Percentiles rank a stretch among this genome's conserved stretches.
Evolutionary conservation across 2,113 vertebrate genomes (phyloP).

Genomic region (Erythrocercus mccallii): DNA sequence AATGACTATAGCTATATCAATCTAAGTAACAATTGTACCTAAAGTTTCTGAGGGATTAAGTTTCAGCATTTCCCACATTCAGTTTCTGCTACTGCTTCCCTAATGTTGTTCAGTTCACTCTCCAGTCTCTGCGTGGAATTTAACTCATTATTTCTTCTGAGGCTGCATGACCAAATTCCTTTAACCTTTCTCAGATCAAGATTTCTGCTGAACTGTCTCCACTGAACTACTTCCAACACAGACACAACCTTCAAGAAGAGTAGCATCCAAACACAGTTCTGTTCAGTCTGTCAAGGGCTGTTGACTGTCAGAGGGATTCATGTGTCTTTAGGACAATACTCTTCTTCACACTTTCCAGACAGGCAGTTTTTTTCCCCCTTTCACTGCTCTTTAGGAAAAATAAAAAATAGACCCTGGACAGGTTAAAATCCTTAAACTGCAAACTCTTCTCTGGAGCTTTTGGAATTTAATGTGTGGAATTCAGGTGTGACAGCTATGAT

Average conservation of each 20-base stretch:
- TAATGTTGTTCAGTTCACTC: neutral
- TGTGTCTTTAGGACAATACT: neutral
- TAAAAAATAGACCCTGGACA: neutral
- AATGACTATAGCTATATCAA: neutral
- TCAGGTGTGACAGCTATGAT: neutral
- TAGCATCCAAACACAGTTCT: neutral
- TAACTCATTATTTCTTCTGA: neutral
- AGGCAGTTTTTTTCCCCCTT: rapidly evolving
- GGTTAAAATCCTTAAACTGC: neutral
- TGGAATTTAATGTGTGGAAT: neutral
- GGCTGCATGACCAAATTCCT: neutral
- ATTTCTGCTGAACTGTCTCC: neutral
- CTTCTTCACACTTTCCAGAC: neutral
- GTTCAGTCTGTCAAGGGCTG: neutral
- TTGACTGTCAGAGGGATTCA: neutral
- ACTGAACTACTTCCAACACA: neutral
- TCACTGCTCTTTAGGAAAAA: neutral
- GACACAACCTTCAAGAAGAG: neutral
- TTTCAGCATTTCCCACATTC: neutral
- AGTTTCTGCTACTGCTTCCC: neutral
- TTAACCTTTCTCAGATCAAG: neutral
- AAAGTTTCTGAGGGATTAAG: neutral
- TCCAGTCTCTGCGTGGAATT: neutral
- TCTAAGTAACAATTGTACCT: neutral
- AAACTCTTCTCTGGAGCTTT: neutral